These are phyloP conservation scores for Anaspis maculata DNA, from an alignment of 2,888 invertebrate genomes.

Conservation along the genomic window DNA sequence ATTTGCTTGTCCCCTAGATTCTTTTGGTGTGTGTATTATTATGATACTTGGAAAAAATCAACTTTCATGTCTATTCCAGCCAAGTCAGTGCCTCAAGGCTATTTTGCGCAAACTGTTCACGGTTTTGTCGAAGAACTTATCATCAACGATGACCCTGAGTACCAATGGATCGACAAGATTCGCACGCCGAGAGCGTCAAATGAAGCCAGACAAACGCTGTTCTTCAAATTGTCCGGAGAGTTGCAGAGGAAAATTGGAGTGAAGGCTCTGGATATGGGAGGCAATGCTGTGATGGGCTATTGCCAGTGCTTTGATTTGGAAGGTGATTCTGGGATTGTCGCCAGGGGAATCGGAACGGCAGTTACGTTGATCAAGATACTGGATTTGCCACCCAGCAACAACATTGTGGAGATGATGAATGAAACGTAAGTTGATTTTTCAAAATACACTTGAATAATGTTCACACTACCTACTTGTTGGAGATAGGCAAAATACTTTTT, in stretches of 20 bases:
- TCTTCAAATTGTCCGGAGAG: constrained; percentile 91
- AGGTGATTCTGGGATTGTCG: constrained; percentile 94
- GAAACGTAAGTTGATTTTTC: constrained; percentile 53
- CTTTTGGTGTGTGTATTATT: no score
- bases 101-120: constrained; percentile 75
- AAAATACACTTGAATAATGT: neutral
- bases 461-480: no score
- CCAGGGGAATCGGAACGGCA: constrained; percentile 88
- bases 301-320: constrained; percentile 93
- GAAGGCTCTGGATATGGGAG: constrained; percentile 87
- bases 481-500: constrained; percentile 16
- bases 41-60: no score
- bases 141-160: constrained; percentile 95
- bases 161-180: constrained; percentile 99
- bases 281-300: constrained; percentile 92
- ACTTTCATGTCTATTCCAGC: constrained; percentile 4
- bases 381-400: constrained; percentile 36
- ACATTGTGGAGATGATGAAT: constrained; percentile 22
- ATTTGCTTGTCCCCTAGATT: no score
- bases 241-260: constrained; percentile 87
- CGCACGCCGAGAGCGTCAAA: constrained; percentile 94
- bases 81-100: constrained; percentile 67
- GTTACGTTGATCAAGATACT: constrained; percentile 60
- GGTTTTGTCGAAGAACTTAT: constrained; percentile 96
- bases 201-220: constrained; percentile 92